Evolutionary conservation across 2,888 invertebrate genomes (phyloP).

Genomic region (Erebia ligea): DNA sequence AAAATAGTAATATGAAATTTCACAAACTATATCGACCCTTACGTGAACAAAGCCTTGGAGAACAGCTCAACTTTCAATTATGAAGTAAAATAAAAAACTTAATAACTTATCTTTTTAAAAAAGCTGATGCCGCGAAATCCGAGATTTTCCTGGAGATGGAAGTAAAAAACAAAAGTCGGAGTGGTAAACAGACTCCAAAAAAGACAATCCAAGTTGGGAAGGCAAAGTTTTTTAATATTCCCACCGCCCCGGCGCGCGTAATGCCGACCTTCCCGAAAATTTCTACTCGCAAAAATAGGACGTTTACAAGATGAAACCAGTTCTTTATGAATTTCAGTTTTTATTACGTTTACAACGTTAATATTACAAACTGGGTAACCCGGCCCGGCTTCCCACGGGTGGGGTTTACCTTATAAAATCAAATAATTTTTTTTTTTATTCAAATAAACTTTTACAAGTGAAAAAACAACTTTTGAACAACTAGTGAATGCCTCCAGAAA

Average conservation of each 20-base stretch:
- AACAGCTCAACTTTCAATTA: not conserved
- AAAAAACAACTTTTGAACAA: no score
- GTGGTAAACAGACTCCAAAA: slow-evolving; percentile 69
- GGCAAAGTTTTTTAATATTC: slow-evolving; percentile 81
- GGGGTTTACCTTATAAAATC: no score
- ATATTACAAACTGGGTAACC: slow-evolving; percentile 4
- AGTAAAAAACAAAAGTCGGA: slow-evolving; percentile 47
- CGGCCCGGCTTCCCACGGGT: no score
- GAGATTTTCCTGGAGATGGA: slow-evolving; percentile 26
- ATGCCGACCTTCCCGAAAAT: slow-evolving; percentile 54
- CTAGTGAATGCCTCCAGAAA: no score
- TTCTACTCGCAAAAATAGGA: slow-evolving; percentile 54
- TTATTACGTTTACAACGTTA: not conserved
- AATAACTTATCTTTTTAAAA: not conserved
- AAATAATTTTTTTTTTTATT: no score
- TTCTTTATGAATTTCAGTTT: slow-evolving; percentile 23
- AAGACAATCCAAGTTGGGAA: slow-evolving; percentile 77
- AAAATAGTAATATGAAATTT: no score
- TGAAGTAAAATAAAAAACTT: not conserved
- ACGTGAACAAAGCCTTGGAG: no score
- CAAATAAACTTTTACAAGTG: no score
- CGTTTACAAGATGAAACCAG: slow-evolving; percentile 34
- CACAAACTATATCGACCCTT: no score
- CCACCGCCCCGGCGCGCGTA: slow-evolving; percentile 67
- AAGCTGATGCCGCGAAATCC: slow-evolving; percentile 23